phyloP scores from a whole-genome alignment of 1,140 invertebrate species.

The Drosophila seguyi region DNA sequence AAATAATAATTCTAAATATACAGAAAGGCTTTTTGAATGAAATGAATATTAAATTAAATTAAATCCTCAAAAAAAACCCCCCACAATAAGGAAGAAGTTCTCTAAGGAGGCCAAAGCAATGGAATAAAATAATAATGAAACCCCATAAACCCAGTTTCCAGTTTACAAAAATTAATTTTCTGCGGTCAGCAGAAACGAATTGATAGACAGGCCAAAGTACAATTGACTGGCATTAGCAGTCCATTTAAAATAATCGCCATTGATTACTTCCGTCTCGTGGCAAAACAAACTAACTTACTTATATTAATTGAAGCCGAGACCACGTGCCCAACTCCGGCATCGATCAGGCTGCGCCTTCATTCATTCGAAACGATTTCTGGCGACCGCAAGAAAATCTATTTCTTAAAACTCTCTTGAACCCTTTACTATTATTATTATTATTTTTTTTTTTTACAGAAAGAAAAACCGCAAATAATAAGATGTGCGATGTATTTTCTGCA shows the following conservation, averaged over 20 bases:
- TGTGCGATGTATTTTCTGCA: slow-evolving; percentile 12
- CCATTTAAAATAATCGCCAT: slow-evolving; percentile 51
- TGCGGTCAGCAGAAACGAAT: slow-evolving; percentile 13
- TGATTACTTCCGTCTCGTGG: slow-evolving; percentile 53
- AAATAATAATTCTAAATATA: too few species aligned
- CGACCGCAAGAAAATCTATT: slow-evolving; percentile 69
- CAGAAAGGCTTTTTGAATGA: neutral
- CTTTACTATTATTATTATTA: neutral
- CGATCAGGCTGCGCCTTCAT: slow-evolving; percentile 26
- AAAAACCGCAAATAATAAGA: slow-evolving; percentile 48
- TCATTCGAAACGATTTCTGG: slow-evolving; percentile 8
- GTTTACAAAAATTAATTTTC: slow-evolving; percentile 28
- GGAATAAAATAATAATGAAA: slow-evolving; percentile 10
- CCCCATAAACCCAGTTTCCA: slow-evolving; percentile 5
- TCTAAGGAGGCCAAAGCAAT: slow-evolving; percentile 1
- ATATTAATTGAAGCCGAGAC: slow-evolving; percentile 35
- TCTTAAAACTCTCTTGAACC: slow-evolving; percentile 63
- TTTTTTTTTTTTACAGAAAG: slow-evolving; percentile 36
- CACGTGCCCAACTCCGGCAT: slow-evolving; percentile 43
- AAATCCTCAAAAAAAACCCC: neutral
- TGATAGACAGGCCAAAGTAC: slow-evolving; percentile 21
- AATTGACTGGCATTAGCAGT: slow-evolving; percentile 45
- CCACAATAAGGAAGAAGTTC: slow-evolving; percentile 3
- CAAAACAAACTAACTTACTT: slow-evolving; percentile 45
- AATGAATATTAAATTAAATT: neutral